Evolutionary conservation across 1,140 invertebrate genomes (phyloP).

Genomic region (Elymnias hypermnestra): DNA sequence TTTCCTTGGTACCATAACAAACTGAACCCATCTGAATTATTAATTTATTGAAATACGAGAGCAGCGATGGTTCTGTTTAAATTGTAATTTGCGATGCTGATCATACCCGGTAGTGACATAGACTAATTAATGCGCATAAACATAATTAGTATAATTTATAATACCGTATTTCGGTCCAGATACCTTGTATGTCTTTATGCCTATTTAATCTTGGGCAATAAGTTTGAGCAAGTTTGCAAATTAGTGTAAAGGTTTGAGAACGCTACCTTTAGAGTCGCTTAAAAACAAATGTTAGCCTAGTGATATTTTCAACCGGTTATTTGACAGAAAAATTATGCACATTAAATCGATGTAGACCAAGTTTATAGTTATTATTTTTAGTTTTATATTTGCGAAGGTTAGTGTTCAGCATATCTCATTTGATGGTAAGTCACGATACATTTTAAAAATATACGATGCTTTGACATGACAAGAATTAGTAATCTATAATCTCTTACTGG

Average conservation of each 20-base stretch:
- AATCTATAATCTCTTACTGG: no score
- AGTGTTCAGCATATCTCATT: no score
- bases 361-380: no score
- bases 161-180: constrained; percentile 15
- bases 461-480: no score
- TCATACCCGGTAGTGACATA: constrained; percentile 23
- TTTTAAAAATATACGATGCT: no score
- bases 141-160: constrained; percentile 23
- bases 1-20: constrained; percentile 14
- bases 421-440: no score
- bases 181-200: constrained; percentile 23
- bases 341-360: no score
- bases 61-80: constrained; percentile 15
- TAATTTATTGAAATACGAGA: constrained; percentile 25
- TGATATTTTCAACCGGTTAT: constrained; percentile 15
- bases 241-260: constrained; percentile 15
- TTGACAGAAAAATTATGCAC: no score
- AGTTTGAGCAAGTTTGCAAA: constrained; percentile 27
- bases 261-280: constrained; percentile 10
- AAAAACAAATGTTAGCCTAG: constrained; percentile 6
- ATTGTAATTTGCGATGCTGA: constrained; percentile 22
- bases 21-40: constrained; percentile 26
- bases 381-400: no score
- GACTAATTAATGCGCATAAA: constrained; percentile 24
- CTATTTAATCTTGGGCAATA: constrained; percentile 25